Evolutionary conservation across 2,888 invertebrate genomes (phyloP).

Genomic region (Drosophila nigritarsus): DNA sequence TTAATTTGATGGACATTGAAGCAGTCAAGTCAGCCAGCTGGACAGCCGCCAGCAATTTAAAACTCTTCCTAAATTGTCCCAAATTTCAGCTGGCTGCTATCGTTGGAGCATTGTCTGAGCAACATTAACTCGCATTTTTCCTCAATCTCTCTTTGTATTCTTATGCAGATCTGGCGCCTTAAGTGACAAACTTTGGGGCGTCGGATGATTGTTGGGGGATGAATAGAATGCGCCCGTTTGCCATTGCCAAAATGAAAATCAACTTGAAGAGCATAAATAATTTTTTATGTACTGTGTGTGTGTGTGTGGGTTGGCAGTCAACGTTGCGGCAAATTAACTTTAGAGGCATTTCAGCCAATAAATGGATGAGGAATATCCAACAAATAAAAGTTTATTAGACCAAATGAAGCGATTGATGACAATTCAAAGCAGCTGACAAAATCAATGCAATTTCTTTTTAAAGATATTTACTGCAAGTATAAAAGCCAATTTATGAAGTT

Average conservation of each 20-base stretch:
- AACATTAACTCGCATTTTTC: conserved; percentile 63
- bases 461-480: background rate
- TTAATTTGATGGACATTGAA: conserved; percentile 52
- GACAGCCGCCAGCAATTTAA: conserved; percentile 59
- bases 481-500: background rate
- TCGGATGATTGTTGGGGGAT: background rate
- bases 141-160: conserved; percentile 20
- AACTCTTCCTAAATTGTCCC: conserved; percentile 75
- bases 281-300: conserved; percentile 56
- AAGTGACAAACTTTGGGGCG: conserved; percentile 37
- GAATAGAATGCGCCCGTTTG: conserved; percentile 2
- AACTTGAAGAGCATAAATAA: conserved; percentile 67
- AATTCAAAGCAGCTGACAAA: conserved; percentile 27
- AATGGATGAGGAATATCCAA: conserved; percentile 48
- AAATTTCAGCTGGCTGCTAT: conserved; percentile 62
- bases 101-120: conserved; percentile 46
- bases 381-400: conserved; percentile 49
- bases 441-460: conserved; percentile 2
- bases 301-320: conserved; percentile 33
- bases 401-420: conserved; percentile 56
- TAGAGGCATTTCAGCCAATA: conserved; percentile 50
- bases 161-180: conserved; percentile 63
- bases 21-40: conserved; percentile 29
- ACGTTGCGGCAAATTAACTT: conserved; percentile 71
- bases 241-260: conserved; percentile 30